Evolutionary conservation across 2,797 vertebrate species (phyloP).

Genomic region (Gastrophryne carolinensis): DNA sequence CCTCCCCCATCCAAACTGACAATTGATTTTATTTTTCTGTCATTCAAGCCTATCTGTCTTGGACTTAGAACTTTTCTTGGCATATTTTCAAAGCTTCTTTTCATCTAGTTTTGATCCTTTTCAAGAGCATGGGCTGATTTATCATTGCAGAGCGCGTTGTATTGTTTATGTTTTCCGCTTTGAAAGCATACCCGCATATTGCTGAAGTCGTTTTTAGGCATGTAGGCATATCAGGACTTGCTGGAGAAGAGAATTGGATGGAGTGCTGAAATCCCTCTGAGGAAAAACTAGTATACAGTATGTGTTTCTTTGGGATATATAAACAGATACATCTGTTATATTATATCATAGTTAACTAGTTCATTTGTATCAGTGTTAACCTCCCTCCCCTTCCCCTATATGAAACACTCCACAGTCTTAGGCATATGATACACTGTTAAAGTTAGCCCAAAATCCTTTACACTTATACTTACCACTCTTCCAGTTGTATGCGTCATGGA

Average conservation of each 20-base stretch:
- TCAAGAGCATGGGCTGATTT: neutral
- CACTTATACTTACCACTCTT: too few species aligned
- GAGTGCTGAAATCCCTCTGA: too few species aligned
- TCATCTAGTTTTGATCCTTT: conserved; percentile 5
- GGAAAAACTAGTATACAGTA: too few species aligned
- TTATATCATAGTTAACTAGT: too few species aligned
- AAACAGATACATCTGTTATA: too few species aligned
- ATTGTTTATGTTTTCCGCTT: neutral
- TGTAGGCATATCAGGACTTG: neutral
- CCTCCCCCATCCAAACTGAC: neutral
- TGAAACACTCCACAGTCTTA: too few species aligned
- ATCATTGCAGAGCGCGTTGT: neutral
- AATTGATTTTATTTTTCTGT: neutral
- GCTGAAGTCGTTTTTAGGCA: neutral
- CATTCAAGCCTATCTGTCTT: neutral
- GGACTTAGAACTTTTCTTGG: conserved; percentile 11
- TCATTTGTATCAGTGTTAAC: neutral
- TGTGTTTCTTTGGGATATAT: too few species aligned
- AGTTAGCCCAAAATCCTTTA: too few species aligned
- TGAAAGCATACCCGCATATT: neutral
- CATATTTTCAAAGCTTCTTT: neutral
- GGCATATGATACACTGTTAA: too few species aligned
- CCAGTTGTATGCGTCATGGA: too few species aligned
- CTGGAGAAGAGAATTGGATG: neutral
- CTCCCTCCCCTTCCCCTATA: too few species aligned